Evolutionary conservation across 2,113 vertebrate genomes (phyloP).

Genomic region (Chloroceryle aenea): DNA sequence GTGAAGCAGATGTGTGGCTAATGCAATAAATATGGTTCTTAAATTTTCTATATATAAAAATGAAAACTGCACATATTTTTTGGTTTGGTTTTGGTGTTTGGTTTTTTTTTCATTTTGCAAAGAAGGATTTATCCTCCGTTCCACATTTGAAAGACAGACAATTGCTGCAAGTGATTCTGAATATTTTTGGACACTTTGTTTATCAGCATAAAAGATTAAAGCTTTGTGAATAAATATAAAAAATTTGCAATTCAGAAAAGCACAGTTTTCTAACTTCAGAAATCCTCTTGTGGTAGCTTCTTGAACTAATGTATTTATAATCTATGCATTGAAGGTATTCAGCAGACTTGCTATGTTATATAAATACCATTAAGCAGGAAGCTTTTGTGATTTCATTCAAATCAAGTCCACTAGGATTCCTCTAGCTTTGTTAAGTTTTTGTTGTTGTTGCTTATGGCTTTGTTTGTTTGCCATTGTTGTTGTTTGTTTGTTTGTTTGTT

Average conservation of each 20-base stretch:
- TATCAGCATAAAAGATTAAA: conserved; percentile 33
- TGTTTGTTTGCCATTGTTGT: too few relatives aligned
- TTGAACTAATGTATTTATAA: conserved; percentile 25
- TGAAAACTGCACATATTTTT: background rate
- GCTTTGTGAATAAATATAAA: conserved; percentile 22
- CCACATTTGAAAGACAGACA: conserved; percentile 26
- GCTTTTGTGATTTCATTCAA: conserved; percentile 2
- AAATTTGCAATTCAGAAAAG: background rate
- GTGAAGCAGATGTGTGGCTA: conserved; percentile 10
- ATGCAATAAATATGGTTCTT: conserved; percentile 46
- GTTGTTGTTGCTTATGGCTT: too few relatives aligned
- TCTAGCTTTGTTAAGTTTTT: background rate
- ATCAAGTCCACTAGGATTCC: background rate
- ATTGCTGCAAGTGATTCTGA: conserved; percentile 1
- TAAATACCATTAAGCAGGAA: background rate
- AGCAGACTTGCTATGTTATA: background rate
- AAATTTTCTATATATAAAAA: background rate
- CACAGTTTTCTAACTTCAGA: conserved; percentile 20
- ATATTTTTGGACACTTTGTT: background rate
- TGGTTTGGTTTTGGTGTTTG: background rate
- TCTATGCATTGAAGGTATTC: conserved; percentile 4
- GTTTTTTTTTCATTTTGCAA: background rate
- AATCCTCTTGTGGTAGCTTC: conserved; percentile 11
- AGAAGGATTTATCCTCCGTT: background rate
- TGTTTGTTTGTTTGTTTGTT: too few relatives aligned